Conservation (phyloP, 2,113 vertebrate species). For the Bos taurus region ARS-UCD2.0 NC_037349.1:29633501-29634000, state of each 20-base stretch:
- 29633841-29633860: neutral
- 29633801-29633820: neutral
- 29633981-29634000: neutral
- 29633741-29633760: neutral
- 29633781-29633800: neutral
- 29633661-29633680: neutral
- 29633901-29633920: neutral
- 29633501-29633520: neutral
- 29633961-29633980: neutral
- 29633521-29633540: neutral
- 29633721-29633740: neutral
- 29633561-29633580: neutral
- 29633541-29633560: neutral
- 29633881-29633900: neutral
- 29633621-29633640: neutral
- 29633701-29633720: neutral
- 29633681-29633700: neutral
- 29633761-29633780: neutral
- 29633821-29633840: neutral
- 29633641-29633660: conserved; percentile 37
- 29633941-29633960: neutral
- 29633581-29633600: neutral
- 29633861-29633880: neutral
- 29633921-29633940: neutral
- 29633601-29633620: neutral